phyloP scores from a whole-genome alignment of 2,888 invertebrate species.

The Hydropsyche betteni region DNA sequence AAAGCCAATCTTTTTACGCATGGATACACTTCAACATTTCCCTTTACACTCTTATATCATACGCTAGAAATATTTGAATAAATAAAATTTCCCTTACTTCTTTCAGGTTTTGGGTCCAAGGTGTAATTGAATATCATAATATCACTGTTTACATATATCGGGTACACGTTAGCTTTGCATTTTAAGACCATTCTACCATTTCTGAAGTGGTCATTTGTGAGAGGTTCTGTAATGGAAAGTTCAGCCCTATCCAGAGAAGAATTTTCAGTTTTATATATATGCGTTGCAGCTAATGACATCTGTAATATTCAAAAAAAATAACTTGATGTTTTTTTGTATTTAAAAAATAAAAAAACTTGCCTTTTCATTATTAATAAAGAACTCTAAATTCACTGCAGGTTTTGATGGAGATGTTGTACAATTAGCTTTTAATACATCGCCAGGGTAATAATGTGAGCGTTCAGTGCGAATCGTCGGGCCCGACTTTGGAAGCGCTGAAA shows the following conservation, averaged over 20 bases:
- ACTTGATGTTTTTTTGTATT: conserved; percentile 23
- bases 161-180: conserved; percentile 75
- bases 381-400: conserved; percentile 77
- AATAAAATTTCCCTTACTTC: conserved; percentile 67
- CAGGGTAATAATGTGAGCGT: conserved; percentile 77
- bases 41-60: no score
- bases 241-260: conserved; percentile 67
- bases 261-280: conserved; percentile 61
- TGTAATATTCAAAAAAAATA: conserved; percentile 53
- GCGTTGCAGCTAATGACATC: conserved; percentile 61
- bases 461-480: conserved; percentile 77
- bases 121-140: conserved; percentile 67
- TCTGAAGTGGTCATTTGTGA: conserved; percentile 68
- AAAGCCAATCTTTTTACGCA: no score
- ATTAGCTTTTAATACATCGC: conserved; percentile 78
- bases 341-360: conserved; percentile 62
- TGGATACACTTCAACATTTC: no score
- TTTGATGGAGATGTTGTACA: conserved; percentile 82
- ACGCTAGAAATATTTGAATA: neutral
- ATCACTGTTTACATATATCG: conserved; percentile 77
- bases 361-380: conserved; percentile 79
- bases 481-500: conserved; percentile 75
- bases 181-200: conserved; percentile 74
- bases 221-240: conserved; percentile 67
- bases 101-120: conserved; percentile 80